Base-by-base conservation (phyloP, 2,888 invertebrate genomes). In the Agonum fuliginosum region DNA sequence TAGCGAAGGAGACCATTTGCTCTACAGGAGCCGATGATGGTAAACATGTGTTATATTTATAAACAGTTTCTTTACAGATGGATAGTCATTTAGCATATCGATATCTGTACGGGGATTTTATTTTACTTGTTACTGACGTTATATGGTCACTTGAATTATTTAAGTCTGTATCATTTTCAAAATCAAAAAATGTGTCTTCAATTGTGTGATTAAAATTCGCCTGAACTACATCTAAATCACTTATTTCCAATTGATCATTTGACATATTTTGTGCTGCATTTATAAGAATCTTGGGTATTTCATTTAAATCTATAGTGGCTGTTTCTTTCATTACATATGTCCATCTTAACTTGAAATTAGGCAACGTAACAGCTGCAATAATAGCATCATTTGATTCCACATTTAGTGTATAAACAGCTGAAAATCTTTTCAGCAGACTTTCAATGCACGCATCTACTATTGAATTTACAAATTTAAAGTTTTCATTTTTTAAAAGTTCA, bases 111-210 rank as follows among this genome's bases (percentile, higher is more conserved):
- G n/a, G n/a, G n/a, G n/a, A n/a, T n/a, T n/a, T n/a, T n/a, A n/a
- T n/a, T n/a, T n/a, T n/a, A n/a, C n/a, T n/a, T n/a, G n/a, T n/a
- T n/a, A n/a, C n/a, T 74, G 12, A 19, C 6, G 10, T 30, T 12
- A 20, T 72, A 10, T 24, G 22, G 8, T 30, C 62, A 17, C 14
- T n/a, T 17, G 37, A 14, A 34, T 22, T 62, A 22, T 74, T 22
- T n/a, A 17, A n/a, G 19, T 51, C 74, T 6, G 6, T 10, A 37
- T 34, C 62, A 19, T 62, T 30, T 19, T 46, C 46, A 48, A 74
- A 74, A 74, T 74, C 20, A 19, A 62, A 74, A 62, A 62, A 74
- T 12, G 10, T 34, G 17, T 62, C 58, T 62, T 27, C 62, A 27
- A 62, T 34, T 19, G 17, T 24, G 27, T 27, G n/a, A 14, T n/a